Evolutionary conservation across 2,113 vertebrate genomes (phyloP).

Genomic region (Regulus satrapa): DNA sequence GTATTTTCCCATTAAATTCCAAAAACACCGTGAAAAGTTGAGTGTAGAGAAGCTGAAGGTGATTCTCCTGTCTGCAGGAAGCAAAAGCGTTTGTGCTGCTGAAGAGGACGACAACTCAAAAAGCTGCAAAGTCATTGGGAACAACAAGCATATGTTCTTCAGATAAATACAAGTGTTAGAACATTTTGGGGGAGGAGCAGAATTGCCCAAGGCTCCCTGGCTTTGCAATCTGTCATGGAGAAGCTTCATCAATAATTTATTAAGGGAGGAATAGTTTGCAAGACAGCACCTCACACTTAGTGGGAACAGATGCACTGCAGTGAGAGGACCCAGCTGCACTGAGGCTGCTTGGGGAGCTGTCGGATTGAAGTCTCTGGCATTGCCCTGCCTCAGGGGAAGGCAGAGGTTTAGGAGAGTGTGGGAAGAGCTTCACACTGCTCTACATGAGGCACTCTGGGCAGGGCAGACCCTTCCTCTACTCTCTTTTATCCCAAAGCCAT

Average conservation of each 20-base stretch:
- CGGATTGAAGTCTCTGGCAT: neutral
- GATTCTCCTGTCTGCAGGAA: neutral
- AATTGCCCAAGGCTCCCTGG: neutral
- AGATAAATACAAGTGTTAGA: neutral
- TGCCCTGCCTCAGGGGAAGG: neutral
- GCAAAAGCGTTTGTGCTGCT: neutral
- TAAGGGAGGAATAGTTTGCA: neutral
- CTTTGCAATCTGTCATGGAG: constrained; percentile 1
- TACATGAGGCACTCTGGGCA: neutral
- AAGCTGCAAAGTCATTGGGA: constrained; percentile 6
- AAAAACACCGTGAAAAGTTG: neutral
- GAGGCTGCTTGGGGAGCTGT: neutral
- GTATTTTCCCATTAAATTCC: neutral
- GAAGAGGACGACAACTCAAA: neutral
- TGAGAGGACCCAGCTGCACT: neutral
- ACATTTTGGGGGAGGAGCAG: neutral
- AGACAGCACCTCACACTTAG: neutral
- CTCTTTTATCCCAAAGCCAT: accelerated
- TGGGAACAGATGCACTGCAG: neutral
- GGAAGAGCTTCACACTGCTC: accelerated
- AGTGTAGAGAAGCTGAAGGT: neutral
- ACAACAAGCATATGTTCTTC: neutral
- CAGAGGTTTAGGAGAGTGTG: neutral
- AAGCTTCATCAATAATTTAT: constrained; percentile 46
- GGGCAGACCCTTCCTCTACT: neutral